A percentile compares a stretch with the other conserved stretches of the same genome.
Conservation (phyloP, 1,140 invertebrate genomes). For the Lethrus apterus region DNA sequence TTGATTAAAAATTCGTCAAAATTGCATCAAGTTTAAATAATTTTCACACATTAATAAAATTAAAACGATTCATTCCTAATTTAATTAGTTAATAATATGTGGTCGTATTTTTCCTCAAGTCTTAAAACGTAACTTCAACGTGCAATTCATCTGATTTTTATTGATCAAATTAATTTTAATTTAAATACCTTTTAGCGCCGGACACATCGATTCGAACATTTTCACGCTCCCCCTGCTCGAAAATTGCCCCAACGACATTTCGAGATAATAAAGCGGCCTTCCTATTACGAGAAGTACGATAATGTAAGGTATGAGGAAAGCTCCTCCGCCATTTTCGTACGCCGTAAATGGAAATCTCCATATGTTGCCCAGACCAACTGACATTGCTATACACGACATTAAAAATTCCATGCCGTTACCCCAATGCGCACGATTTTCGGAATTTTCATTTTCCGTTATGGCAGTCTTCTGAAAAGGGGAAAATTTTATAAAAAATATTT, state of each 20-base stretch:
- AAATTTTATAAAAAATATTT: too few species aligned
- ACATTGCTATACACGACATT: slow-evolving; percentile 66
- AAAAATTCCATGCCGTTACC: slow-evolving; percentile 43
- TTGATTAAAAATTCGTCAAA: too few species aligned
- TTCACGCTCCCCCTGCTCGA: slow-evolving; percentile 17
- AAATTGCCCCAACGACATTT: slow-evolving; percentile 33
- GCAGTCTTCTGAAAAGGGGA: not conserved
- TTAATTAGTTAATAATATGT: too few species aligned
- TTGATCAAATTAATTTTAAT: slow-evolving; percentile 1
- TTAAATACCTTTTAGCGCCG: slow-evolving; percentile 15
- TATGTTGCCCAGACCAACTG: slow-evolving; percentile 79
- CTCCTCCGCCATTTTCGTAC: slow-evolving; percentile 72
- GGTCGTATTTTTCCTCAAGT: too few species aligned
- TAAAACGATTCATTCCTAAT: too few species aligned
- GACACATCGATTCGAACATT: slow-evolving; percentile 12
- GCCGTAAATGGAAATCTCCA: slow-evolving; percentile 81
- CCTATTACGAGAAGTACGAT: slow-evolving; percentile 49
- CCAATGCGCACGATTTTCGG: slow-evolving; percentile 11
- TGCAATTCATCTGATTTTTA: too few species aligned
- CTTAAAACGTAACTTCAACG: too few species aligned
- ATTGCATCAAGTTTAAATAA: too few species aligned
- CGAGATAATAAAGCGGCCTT: slow-evolving; percentile 51
- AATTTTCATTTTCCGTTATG: not conserved
- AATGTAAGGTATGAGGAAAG: slow-evolving; percentile 63
- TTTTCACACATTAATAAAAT: too few species aligned